Base-by-base conservation (phyloP, 2,888 invertebrate genomes). In the Drosophila ezoana region DNA sequence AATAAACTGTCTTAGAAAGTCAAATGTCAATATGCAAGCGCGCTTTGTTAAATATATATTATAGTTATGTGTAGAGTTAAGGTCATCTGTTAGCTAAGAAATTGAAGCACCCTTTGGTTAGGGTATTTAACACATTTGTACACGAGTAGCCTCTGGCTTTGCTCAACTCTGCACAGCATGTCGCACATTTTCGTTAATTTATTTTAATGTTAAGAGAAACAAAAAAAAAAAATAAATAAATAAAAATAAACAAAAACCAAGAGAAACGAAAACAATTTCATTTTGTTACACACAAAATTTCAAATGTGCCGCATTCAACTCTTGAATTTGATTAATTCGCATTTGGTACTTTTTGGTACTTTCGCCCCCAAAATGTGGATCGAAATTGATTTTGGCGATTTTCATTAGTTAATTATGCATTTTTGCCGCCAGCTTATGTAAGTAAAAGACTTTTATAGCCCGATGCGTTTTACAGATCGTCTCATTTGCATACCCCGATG, bases 281-380 rank as follows among this genome's bases (percentile, higher is more conserved):
- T 62, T 62, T 48, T 59, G 51, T 58, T 41, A 53, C 41, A 53
- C 20, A 23, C 35, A 16, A 71, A 63, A 64, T 66, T 62, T 86
- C 75, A 87, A 83, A 83, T 65, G 59, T 47, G 78, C 81, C 84
- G 84, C 72, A 16, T 20, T 33, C 53, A 45, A 23, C 41, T 47
- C 35, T 68, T 68, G 84, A 77, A 72, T 84, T 81, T 81, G 82
- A 81, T 85, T 85, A 79, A 81, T 81, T 73, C 64, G 58, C 38
- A n/a, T 51, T 51, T 65, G 64, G 48, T 66, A 87, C 84, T 78
- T 85, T 81, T 54, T 44, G 64, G 49, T 66, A 81, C 85, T 81
- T 85, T 81, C 54, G 54, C 60, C 43, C 70, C 69, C 75, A 47
- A 62, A 76, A 76, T 64, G 52, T 68, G 56, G 61, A 60, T 60